Evolutionary conservation across 2,113 vertebrate genomes (phyloP), one percentile per base, ranked within the genome.

Genomic region (Probosciger aterrimus): DNA sequence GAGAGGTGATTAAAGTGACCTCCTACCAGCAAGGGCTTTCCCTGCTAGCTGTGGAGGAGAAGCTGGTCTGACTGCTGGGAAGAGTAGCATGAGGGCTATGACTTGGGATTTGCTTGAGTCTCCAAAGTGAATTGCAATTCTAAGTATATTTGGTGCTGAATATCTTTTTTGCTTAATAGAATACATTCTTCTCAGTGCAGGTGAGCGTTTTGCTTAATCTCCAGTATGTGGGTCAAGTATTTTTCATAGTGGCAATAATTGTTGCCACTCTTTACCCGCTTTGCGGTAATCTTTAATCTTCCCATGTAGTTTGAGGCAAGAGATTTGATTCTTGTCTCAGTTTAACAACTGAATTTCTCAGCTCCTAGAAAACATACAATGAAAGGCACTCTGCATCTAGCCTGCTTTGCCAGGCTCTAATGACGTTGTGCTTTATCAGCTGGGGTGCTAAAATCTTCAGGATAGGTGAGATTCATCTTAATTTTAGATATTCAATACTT

Each of bases 391-490:
- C 88, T 47, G 47, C 74, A 16, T 22, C 83, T 18, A 20, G 44
- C 23, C 88, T 18, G 14, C 62, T 70, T 33, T 44, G 41, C 33
- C 88, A 18, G 1, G 7, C 75, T 53, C 60, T 49, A 7, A 7
- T 37, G 68, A 60, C 23, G 3, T 11, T 23, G 65, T 57, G 44
- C 71, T 76, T 18, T 64, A 4, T 39, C 84, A 84, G 4, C 41
- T 3, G 22, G 39, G 74, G 93, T 28, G 93, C 89, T 62, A 84
- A 84, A 91, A 86, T 55, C 83, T 5, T 47, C 81, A 6, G 74
- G 69, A 68, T 35, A 69, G 83, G 91, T 39, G 95, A 95, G 81
- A 82, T 75, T 53, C 41, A 94, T 94, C 91, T 96, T 18, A 53
- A 91, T 81, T 81, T 90, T 18, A 93, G 86, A 28, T 89, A 44